Conservation (phyloP, 2,113 vertebrate species). For the Ophthalmolycus amberensis region DNA sequence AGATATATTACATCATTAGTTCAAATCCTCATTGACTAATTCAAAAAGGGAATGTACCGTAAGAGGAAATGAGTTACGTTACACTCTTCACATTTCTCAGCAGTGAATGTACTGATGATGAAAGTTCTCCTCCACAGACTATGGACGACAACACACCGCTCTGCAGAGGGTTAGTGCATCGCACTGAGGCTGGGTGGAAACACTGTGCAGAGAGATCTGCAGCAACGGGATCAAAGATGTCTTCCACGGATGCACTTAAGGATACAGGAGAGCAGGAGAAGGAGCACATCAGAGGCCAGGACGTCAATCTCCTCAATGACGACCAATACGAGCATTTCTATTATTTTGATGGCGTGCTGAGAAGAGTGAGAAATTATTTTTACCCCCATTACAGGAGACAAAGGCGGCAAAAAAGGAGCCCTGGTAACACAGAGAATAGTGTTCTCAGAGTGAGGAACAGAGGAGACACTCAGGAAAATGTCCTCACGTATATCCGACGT, state of each 20-base stretch:
- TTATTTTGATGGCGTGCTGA: conserved; percentile 66
- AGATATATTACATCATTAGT: neutral
- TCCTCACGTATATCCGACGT: conserved; percentile 21
- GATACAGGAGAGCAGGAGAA: neutral
- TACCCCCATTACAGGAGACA: neutral
- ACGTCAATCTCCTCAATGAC: neutral
- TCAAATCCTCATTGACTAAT: neutral
- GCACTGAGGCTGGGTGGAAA: conserved; percentile 55
- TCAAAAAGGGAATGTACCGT: neutral
- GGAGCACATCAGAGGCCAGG: neutral
- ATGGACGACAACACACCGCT: neutral
- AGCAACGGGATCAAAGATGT: neutral
- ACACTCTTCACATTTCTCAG: neutral
- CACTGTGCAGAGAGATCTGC: conserved; percentile 51
- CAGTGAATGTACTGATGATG: conserved; percentile 11
- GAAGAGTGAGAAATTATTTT: conserved; percentile 43
- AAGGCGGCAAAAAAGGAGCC: neutral
- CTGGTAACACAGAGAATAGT: fast-evolving
- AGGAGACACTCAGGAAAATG: neutral
- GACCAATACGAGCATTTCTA: conserved; percentile 63
- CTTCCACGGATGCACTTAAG: neutral
- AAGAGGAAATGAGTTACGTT: too few species aligned
- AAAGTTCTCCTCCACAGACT: conserved; percentile 42
- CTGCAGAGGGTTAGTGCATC: conserved; percentile 68
- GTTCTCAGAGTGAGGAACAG: neutral